A percentile compares a stretch with the other conserved stretches of the same genome.
Conservation (phyloP, 2,113 vertebrate species). For the Hyaena hyaena region DNA sequence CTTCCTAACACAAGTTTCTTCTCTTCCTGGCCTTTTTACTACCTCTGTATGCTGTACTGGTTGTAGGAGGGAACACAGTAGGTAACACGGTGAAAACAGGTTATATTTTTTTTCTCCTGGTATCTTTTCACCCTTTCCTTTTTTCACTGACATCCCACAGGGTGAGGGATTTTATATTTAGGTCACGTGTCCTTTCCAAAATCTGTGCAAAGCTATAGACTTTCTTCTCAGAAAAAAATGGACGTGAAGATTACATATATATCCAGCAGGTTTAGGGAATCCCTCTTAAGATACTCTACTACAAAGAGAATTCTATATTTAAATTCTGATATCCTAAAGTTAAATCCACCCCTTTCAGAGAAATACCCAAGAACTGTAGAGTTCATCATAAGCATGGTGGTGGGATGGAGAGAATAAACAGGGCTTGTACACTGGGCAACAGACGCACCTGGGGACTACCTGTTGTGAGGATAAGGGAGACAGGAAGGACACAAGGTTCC, state of each 20-base stretch:
- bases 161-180: not conserved
- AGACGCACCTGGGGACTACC: not conserved
- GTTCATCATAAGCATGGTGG: not conserved
- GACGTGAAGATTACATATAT: not conserved
- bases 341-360: not conserved
- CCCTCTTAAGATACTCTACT: not conserved
- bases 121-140: not conserved
- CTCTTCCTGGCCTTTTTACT: not conserved
- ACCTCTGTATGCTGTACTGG: not conserved
- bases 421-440: not conserved
- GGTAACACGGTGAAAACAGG: not conserved
- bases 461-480: not conserved
- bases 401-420: not conserved
- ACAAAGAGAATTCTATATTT: not conserved
- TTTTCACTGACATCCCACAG: not conserved
- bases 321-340: not conserved
- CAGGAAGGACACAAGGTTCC: not conserved
- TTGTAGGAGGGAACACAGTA: not conserved
- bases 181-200: not conserved
- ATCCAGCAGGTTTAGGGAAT: not conserved
- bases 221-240: not conserved
- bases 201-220: not conserved
- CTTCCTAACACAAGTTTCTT: not conserved
- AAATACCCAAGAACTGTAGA: not conserved
- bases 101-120: not conserved